Evolutionary conservation across 2,888 invertebrate species (phyloP).

Genomic region (Apamea sordens): DNA sequence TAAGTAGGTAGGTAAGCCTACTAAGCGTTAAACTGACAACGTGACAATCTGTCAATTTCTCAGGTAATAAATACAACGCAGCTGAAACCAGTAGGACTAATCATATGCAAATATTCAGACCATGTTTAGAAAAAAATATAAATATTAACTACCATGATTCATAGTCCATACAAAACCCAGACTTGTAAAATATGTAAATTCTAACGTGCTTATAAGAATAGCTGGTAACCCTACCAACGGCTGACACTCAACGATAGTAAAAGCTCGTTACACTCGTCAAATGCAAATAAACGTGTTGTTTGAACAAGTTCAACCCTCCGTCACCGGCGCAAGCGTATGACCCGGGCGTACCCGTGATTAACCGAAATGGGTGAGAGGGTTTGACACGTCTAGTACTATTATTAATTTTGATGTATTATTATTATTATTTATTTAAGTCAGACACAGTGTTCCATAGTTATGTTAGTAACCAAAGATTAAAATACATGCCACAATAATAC

Average conservation of each 20-base stretch:
- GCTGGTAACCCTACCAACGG: constrained; percentile 70
- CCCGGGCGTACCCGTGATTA: constrained; percentile 56
- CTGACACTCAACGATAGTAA: constrained; percentile 76
- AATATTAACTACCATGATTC: constrained; percentile 38
- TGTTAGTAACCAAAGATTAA: no score
- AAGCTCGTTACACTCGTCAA: constrained; percentile 82
- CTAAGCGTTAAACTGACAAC: not conserved
- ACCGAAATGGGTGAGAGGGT: constrained; percentile 49
- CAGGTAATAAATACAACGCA: no score
- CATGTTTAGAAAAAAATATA: constrained; percentile 6
- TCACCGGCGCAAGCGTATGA: constrained; percentile 54
- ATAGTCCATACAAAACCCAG: constrained; percentile 11
- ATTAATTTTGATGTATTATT: constrained; percentile 6
- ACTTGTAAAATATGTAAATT: constrained; percentile 39
- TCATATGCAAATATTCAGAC: constrained; percentile 21
- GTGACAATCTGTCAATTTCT: not conserved
- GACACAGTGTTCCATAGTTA: no score
- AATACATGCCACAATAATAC: no score
- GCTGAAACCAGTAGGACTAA: constrained; percentile 28
- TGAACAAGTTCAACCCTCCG: constrained; percentile 78
- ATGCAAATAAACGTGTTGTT: constrained; percentile 85
- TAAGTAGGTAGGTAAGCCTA: not conserved
- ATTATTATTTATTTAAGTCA: no score
- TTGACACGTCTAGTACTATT: constrained; percentile 13
- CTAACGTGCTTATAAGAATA: constrained; percentile 29